Conservation (phyloP, 1,140 invertebrate genomes). For the Apis florea region DNA sequence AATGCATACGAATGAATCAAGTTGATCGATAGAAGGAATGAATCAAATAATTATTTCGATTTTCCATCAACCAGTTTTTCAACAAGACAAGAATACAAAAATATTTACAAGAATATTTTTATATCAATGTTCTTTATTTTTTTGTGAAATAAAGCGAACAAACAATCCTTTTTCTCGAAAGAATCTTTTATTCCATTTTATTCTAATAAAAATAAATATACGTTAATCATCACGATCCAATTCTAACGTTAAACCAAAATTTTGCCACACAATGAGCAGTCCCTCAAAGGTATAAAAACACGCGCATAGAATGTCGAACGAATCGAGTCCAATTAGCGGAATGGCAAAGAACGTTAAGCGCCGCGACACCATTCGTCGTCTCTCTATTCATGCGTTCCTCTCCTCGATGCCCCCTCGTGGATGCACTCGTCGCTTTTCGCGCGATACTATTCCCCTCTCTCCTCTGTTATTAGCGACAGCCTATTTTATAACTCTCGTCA, state of each 20-base stretch:
- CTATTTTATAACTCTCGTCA: background rate
- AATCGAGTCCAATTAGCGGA: conserved; percentile 34
- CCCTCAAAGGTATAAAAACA: background rate
- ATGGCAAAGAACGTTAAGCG: conserved; percentile 27
- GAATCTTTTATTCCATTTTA: no score
- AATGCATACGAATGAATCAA: background rate
- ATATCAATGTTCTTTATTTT: no score
- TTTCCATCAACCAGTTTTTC: no score
- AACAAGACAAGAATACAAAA: no score
- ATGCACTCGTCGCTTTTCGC: conserved; percentile 7
- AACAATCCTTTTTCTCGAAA: no score
- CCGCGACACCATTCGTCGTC: conserved; percentile 20
- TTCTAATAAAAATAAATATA: background rate
- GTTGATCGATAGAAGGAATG: no score
- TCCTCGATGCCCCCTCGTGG: background rate
- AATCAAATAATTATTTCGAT: no score
- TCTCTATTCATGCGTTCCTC: conserved; percentile 13
- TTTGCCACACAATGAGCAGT: background rate
- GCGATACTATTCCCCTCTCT: background rate
- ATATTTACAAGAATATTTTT: no score
- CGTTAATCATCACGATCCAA: background rate
- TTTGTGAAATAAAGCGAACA: no score
- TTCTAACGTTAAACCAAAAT: background rate
- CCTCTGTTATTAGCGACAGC: conserved; percentile 16
- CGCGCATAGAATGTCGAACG: conserved; percentile 32